phyloP scores from a whole-genome alignment of 2,797 vertebrate genomes.

The Tapirus indicus region DNA sequence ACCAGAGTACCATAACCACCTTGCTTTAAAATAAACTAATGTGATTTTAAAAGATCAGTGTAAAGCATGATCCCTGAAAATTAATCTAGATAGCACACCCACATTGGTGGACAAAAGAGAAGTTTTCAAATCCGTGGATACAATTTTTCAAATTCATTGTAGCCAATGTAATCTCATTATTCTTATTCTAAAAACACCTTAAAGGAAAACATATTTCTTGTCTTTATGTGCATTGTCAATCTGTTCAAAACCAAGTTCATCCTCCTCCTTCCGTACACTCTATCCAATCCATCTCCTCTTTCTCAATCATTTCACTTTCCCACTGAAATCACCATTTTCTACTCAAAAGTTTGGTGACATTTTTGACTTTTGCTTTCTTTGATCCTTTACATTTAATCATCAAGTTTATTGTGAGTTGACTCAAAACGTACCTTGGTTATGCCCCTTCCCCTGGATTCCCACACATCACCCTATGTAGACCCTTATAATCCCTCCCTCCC shows the following conservation, averaged over 20 bases:
- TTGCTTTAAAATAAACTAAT: constrained; percentile 31
- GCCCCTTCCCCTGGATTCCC: background rate
- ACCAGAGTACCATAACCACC: background rate
- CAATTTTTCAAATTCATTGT: background rate
- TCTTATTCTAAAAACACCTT: constrained; percentile 14
- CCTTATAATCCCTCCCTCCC: no score
- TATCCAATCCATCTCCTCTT: background rate
- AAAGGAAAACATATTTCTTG: background rate
- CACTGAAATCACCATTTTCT: background rate
- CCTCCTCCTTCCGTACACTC: background rate
- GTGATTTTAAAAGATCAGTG: background rate
- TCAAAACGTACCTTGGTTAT: background rate
- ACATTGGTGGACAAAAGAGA: background rate
- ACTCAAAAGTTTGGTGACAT: background rate
- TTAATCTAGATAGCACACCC: background rate
- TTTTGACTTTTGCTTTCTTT: background rate
- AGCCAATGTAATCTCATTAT: background rate
- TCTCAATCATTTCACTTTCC: background rate
- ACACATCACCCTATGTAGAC: no score
- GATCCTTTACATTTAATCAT: background rate
- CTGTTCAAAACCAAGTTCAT: background rate
- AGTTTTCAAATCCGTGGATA: background rate
- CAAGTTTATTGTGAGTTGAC: background rate
- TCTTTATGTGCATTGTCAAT: background rate
- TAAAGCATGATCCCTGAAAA: background rate